A percentile compares a stretch with the other conserved stretches of the same genome.
phyloP scores from a whole-genome alignment of 2,113 vertebrate genomes.

The Apaloderma vittatum region DNA sequence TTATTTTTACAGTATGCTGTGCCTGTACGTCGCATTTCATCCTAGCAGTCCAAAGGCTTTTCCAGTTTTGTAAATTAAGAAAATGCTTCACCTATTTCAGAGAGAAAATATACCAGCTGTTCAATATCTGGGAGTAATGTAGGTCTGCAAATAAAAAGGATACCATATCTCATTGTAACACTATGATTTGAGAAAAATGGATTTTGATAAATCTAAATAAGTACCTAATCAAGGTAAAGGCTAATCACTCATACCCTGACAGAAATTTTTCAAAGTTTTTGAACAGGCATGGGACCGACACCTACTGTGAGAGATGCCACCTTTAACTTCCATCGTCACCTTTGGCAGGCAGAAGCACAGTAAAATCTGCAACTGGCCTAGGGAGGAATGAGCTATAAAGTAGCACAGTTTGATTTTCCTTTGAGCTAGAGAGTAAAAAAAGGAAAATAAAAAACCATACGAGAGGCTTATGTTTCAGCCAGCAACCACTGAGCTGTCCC shows the following conservation, averaged over 20 bases:
- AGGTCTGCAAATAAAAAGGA: not conserved
- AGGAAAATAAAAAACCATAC: not conserved
- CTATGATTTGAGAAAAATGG: not conserved
- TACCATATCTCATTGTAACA: not conserved
- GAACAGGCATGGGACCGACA: not conserved
- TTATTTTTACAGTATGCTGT: not conserved
- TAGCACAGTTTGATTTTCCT: slow-evolving; percentile 28
- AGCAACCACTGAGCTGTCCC: slow-evolving; percentile 40
- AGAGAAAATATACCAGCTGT: not conserved
- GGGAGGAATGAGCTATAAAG: not conserved
- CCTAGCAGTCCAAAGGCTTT: not conserved
- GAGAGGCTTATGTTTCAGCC: slow-evolving; percentile 59
- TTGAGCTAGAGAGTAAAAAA: slow-evolving; percentile 8
- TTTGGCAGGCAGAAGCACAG: not conserved
- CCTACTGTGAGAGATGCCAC: not conserved
- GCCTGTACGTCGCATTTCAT: not conserved
- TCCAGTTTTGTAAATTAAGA: slow-evolving; percentile 15
- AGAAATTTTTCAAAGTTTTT: not conserved
- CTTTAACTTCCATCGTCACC: not conserved
- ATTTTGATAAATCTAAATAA: not conserved
- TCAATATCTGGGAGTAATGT: not conserved
- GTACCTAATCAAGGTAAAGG: not conserved
- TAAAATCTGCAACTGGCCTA: not conserved
- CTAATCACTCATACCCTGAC: not conserved
- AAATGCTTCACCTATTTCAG: not conserved